These are phyloP conservation scores for Pristionchus exspectatus DNA, from an alignment of 2,888 invertebrate genomes.

Conservation along the genomic window DNA sequence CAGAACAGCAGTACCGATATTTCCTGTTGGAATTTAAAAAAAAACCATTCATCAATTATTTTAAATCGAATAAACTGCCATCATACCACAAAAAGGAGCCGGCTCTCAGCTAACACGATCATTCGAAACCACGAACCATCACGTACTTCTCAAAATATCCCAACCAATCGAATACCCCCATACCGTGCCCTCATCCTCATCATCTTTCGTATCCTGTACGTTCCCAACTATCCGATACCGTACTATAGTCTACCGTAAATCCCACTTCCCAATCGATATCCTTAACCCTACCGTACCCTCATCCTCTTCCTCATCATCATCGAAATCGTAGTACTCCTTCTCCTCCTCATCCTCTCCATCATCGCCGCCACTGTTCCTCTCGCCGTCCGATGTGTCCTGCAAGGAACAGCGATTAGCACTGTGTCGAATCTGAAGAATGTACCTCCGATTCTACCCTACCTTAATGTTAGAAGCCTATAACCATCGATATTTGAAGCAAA, in stretches of 20 bases:
- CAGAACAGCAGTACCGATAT: too few relatives aligned
- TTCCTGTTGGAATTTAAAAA: neutral
- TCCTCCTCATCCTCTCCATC: neutral
- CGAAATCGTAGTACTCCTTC: neutral
- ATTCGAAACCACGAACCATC: neutral
- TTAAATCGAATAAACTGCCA: too few relatives aligned
- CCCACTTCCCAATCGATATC: neutral
- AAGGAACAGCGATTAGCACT: neutral
- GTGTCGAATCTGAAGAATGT: neutral
- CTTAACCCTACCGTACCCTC: neutral
- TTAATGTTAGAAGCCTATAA: too few relatives aligned
- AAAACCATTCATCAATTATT: neutral
- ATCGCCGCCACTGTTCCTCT: neutral
- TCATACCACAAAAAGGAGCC: neutral
- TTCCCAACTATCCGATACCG: too few relatives aligned
- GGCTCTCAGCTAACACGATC: neutral
- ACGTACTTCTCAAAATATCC: neutral
- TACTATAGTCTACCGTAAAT: neutral
- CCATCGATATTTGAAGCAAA: too few relatives aligned
- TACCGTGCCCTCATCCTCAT: neutral
- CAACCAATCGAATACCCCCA: neutral
- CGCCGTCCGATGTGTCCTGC: neutral
- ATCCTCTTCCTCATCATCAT: constrained; percentile 23
- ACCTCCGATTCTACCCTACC: too few relatives aligned
- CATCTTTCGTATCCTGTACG: neutral